Conservation (phyloP, 2,113 vertebrate species). For the Neogale vison region DNA sequence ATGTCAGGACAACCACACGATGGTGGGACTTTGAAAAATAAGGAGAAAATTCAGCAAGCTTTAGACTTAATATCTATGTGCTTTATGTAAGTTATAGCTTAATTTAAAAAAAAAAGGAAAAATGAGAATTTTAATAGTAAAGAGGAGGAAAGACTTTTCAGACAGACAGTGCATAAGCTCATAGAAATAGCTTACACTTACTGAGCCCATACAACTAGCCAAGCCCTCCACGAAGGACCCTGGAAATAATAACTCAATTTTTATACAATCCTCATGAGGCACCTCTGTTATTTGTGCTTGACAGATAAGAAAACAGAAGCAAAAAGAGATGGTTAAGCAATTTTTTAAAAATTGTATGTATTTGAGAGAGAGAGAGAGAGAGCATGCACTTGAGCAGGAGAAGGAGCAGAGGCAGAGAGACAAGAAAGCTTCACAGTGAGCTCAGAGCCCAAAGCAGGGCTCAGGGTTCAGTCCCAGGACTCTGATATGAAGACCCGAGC, state of each 20-base stretch:
- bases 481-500: not conserved
- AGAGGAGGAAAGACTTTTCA: not conserved
- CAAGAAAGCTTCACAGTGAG: not conserved
- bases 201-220: not conserved
- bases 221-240: not conserved
- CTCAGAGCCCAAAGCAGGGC: not conserved
- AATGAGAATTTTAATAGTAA: not conserved
- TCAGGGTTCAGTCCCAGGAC: not conserved
- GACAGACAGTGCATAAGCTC: not conserved
- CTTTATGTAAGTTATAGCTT: not conserved
- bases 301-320: not conserved
- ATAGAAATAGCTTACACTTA: not conserved
- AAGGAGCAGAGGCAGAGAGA: not conserved
- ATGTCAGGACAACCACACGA: not conserved
- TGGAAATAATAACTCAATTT: conserved; percentile 21
- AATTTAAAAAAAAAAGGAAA: not conserved
- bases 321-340: not conserved
- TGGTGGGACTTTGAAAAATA: not conserved
- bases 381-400: not conserved
- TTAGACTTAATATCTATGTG: not conserved
- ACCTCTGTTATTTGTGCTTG: not conserved
- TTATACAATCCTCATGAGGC: not conserved
- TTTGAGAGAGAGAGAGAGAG: not conserved
- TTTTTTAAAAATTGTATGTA: not conserved
- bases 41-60: not conserved